Evolutionary conservation across 2,113 vertebrate genomes (phyloP).

Genomic region (Motacilla alba): DNA sequence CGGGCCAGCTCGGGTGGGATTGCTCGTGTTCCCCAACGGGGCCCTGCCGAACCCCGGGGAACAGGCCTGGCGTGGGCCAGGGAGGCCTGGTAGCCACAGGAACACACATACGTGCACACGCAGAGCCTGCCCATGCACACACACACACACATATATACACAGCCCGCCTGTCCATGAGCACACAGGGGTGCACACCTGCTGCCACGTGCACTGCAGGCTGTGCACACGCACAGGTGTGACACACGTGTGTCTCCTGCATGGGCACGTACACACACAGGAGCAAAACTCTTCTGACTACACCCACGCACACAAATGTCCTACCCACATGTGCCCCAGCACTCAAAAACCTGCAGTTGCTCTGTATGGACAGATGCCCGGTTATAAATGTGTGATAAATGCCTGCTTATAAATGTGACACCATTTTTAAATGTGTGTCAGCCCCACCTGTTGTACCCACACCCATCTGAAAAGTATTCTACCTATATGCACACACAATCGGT

Average conservation of each 20-base stretch:
- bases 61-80: neutral
- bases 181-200: too few species aligned
- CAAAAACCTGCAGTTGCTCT: accelerated
- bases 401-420: neutral
- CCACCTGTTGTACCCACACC: neutral
- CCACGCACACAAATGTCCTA: accelerated
- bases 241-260: neutral
- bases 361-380: accelerated
- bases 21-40: neutral
- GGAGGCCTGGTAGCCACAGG: accelerated
- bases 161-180: neutral
- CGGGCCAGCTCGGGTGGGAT: neutral
- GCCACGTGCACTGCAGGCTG: neutral
- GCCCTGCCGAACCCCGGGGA: neutral
- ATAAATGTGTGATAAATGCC: neutral
- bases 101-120: accelerated
- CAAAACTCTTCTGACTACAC: neutral
- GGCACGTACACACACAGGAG: neutral
- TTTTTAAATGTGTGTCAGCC: neutral
- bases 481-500: accelerated
- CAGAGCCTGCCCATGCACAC: accelerated
- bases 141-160: neutral
- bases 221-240: neutral
- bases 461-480: neutral
- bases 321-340: neutral